Evolutionary conservation across 2,888 invertebrate species (phyloP).

Genomic region (Drosophila ustulata): DNA sequence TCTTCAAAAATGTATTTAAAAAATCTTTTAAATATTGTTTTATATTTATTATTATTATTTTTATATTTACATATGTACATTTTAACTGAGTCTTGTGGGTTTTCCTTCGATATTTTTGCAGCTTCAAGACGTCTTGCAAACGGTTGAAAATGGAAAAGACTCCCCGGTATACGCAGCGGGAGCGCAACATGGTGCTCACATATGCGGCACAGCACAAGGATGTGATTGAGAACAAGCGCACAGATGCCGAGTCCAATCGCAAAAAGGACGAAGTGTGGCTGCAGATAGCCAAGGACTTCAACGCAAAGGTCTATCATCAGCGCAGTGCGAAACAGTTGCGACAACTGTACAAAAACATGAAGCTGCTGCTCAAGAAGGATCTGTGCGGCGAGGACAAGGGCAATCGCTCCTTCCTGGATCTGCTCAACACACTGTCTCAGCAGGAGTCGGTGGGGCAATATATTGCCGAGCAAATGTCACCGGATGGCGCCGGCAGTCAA

Average conservation of each 20-base stretch:
- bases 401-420: slow-evolving; percentile 83
- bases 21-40: too few species aligned
- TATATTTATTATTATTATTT: too few species aligned
- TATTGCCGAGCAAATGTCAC: slow-evolving; percentile 81
- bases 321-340: slow-evolving; percentile 84
- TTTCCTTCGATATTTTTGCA: slow-evolving; percentile 31
- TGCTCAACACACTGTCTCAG: slow-evolving; percentile 83
- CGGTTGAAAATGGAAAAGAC: slow-evolving; percentile 85
- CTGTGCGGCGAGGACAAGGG: slow-evolving; percentile 83
- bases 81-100: not conserved
- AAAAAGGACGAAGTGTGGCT: slow-evolving; percentile 85
- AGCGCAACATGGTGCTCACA: slow-evolving; percentile 84
- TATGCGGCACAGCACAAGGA: slow-evolving; percentile 85
- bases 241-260: slow-evolving; percentile 84
- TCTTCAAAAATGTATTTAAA: too few species aligned
- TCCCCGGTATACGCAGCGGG: slow-evolving; percentile 84
- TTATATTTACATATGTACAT: not conserved
- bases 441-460: slow-evolving; percentile 83
- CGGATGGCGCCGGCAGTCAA: slow-evolving; percentile 70
- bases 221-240: slow-evolving; percentile 84
- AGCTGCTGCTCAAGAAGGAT: slow-evolving; percentile 84
- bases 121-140: slow-evolving; percentile 84
- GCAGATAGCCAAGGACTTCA: slow-evolving; percentile 84
- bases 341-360: slow-evolving; percentile 85
- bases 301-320: slow-evolving; percentile 84